Base-by-base conservation (phyloP, 1,140 invertebrate species). In the Euglossa dilemma region DNA sequence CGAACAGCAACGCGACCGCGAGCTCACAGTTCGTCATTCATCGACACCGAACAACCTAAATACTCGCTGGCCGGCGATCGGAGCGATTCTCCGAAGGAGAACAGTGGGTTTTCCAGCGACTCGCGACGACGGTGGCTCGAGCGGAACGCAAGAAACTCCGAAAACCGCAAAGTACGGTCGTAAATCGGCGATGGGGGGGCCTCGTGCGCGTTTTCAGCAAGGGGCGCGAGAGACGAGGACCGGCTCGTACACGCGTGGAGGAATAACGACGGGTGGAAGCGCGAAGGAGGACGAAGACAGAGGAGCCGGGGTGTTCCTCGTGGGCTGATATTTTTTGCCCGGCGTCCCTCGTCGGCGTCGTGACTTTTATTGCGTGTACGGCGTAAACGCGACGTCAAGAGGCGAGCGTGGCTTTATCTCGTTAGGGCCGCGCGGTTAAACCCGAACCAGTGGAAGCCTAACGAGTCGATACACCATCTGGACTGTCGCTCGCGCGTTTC, bases 91-190 rank as follows among this genome's bases (percentile, higher is more conserved):
- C 6, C 43, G 66, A 69, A 69, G 23, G 36, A n/a, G 45, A 36
- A 47, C 8, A 3, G n/a, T 69, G 14, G 14, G 45, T 43, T 67
- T 75, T 50, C 73, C 57, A 18, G 6, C 43, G 64, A 18, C 25
- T 45, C n/a, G 11, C 25, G 14, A 9, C 43, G 74, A 61, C 56
- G 73, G 71, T 59, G 75, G 45, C 80, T 43, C 47, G 36, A 64
- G 56, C 54, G 75, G 74, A 79, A 83, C 80, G 84, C 73, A 75
- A 89, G 89, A 87, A 92, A 92, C 88, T 93, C 90, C 82, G 83
- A 91, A 93, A 93, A 93, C 91, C 92, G 85, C 92, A 92, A 92
- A 92, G 90, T 92, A 91, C 86, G 87, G 81, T 87, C 89, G 91
- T 92, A 92, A 93, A 92, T 36, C 36, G 36, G 36, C 1, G 36